Evolutionary conservation across 2,888 invertebrate genomes (phyloP), one percentile per base, ranked within the genome.

Genomic region (Zootermopsis nevadensis): DNA sequence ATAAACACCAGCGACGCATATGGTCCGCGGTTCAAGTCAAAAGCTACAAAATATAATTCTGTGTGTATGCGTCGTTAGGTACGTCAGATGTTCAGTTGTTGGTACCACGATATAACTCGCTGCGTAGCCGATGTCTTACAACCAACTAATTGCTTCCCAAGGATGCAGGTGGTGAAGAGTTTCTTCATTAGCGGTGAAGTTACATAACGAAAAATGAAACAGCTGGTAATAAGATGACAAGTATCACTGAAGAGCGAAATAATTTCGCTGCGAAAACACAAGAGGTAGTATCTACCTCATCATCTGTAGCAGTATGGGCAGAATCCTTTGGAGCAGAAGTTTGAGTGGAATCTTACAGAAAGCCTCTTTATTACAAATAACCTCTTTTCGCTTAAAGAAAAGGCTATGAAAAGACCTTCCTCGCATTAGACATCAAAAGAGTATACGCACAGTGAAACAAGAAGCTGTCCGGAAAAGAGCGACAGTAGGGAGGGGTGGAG

Each of bases 341-440:
- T 33, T 33, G 31, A 69, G 31, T 33, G 69, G 33, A 31, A 69
- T 33, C 69, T 69, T 33, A 22, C 1, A 33, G 10, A 33, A 69
- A 69, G 31, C 69, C 22, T 69, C 69, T 27, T 69, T 69, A 69
- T 69, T 69, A 69, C 33, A 69, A 69, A 69, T 8, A 10, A 33
- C 2, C 10, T 31, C 69, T 69, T 69, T 69, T 19, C 33, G 33
- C 69, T 8, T 33, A 69, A 69, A 69, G 30, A 69, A 69, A 31
- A 0, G 31, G 22, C 30, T 0, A 31, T 31, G 30, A 31, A 69
- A 69, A 33, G 31, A 12, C 15, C 31, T 69, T 31, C 69, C 33
- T 69, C 69, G 33, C 69, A 69, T 69, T 19, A 69, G 33, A 69
- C 69, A 69, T 69, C 69, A 69, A 69, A 69, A 69, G 69, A 7